Conservation (phyloP, 2,888 invertebrate genomes). For the Dicranocentrus wangi region DNA sequence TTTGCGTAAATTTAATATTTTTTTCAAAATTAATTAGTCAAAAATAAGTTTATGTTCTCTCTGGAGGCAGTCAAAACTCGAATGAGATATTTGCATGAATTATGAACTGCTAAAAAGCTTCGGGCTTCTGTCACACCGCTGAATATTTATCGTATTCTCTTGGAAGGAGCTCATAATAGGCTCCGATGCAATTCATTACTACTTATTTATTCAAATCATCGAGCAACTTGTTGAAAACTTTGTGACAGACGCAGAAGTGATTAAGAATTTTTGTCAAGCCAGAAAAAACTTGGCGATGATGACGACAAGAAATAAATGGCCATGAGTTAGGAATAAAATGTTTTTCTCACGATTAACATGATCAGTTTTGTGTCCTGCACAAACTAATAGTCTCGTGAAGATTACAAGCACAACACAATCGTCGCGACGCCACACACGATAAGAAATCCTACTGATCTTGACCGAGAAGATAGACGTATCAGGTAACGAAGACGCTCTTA, state of each 20-base stretch:
- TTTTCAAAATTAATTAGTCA: no score
- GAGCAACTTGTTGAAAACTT: constrained; percentile 44
- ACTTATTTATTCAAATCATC: neutral
- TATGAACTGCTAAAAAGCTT: constrained; percentile 10
- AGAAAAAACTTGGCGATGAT: constrained; percentile 18
- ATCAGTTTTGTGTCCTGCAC: neutral
- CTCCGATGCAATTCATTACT: no score
- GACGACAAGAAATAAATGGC: constrained; percentile 37
- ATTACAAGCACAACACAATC: no score
- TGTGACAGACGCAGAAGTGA: constrained; percentile 44
- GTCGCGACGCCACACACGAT: neutral
- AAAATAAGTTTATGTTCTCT: no score
- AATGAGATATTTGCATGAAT: no score
- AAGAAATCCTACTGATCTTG: constrained; percentile 13
- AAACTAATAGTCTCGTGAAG: neutral
- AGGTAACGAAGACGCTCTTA: no score
- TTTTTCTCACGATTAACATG: constrained; percentile 40
- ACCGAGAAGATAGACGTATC: neutral
- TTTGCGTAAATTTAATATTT: no score
- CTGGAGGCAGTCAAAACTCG: no score
- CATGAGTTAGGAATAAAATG: constrained; percentile 29
- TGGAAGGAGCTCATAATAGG: no score
- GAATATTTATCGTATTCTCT: no score
- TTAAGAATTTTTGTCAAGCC: constrained; percentile 32
- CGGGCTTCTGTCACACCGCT: constrained; percentile 17